phyloP scores from a whole-genome alignment of 2,888 invertebrate species.

The Drosophila ezoana region DNA sequence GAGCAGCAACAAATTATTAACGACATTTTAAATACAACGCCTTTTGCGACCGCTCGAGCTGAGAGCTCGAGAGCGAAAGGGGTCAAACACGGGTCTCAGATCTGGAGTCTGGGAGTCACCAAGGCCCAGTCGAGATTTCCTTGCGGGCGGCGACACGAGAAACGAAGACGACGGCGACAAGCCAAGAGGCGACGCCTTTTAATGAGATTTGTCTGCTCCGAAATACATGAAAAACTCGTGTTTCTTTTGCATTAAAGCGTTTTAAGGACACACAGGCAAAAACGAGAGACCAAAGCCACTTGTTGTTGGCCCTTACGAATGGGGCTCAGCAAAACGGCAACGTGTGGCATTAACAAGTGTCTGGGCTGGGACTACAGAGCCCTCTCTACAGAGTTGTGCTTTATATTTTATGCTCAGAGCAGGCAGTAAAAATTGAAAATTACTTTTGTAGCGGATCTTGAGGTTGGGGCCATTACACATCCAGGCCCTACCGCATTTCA shows the following conservation, averaged over 20 bases:
- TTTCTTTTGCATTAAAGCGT: conserved; percentile 63
- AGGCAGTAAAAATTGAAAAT: conserved; percentile 77
- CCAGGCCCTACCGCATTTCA: conserved; percentile 70
- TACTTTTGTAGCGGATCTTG: conserved; percentile 49
- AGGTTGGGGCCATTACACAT: conserved; percentile 3
- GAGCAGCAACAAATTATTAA: conserved; percentile 80
- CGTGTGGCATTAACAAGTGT: conserved; percentile 59
- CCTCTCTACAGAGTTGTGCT: conserved; percentile 34
- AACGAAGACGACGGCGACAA: conserved; percentile 30
- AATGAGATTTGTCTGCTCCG: conserved; percentile 76
- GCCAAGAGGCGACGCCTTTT: conserved; percentile 74
- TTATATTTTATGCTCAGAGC: conserved; percentile 66
- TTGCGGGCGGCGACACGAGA: conserved; percentile 6
- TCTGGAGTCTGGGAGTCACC: conserved; percentile 4
- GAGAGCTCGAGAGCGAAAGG: conserved; percentile 53
- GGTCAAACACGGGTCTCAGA: conserved; percentile 41
- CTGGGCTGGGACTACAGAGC: conserved; percentile 16
- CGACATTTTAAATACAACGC: conserved; percentile 81
- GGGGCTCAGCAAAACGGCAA: conserved; percentile 38
- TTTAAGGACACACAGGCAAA: conserved; percentile 70
- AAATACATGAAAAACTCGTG: conserved; percentile 71
- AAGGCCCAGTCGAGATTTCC: conserved; percentile 16
- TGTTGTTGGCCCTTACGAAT: conserved; percentile 23
- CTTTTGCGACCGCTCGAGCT: conserved; percentile 35
- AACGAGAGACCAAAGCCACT: conserved; percentile 28